A percentile compares a stretch with the other conserved stretches of the same genome.
These are phyloP conservation scores for Cladorhizidae sp. DNA, from an alignment of 37 sponge, comb jelly and placozoan genomes.

Conservation along the genomic window DNA sequence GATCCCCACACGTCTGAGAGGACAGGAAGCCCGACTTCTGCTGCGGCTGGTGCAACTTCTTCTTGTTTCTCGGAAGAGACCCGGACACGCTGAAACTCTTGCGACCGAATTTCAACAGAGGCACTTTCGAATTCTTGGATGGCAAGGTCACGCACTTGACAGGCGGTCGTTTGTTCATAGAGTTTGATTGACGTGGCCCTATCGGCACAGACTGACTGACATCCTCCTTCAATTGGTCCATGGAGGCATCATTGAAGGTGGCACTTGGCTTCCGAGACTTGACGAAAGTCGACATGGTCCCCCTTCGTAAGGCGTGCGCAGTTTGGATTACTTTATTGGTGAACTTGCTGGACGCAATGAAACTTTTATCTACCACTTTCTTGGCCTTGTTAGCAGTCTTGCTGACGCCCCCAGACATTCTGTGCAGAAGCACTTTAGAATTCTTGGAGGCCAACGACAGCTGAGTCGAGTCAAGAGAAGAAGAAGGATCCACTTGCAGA, in stretches of 20 bases:
- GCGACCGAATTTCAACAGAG: background rate
- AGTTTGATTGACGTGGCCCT: background rate
- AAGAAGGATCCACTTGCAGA: background rate
- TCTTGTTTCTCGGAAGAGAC: background rate
- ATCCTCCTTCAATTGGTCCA: constrained; percentile 1
- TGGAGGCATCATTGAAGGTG: background rate
- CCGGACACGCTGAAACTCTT: constrained; percentile 13
- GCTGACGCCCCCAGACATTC: background rate
- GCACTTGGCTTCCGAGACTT: background rate
- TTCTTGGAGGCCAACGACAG: background rate
- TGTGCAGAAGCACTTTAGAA: background rate
- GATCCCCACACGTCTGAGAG: too few relatives aligned
- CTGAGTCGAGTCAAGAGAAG: background rate
- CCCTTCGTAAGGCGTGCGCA: constrained; percentile 20
- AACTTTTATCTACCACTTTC: background rate
- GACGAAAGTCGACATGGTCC: background rate
- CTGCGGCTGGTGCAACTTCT: background rate
- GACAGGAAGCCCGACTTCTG: constrained; percentile 11
- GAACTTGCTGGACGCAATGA: constrained; percentile 16
- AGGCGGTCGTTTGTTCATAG: background rate
- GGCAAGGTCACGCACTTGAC: constrained; percentile 2
- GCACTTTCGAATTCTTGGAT: background rate
- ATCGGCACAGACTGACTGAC: background rate
- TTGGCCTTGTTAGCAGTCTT: background rate
- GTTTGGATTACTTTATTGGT: constrained; percentile 15